Percentiles rank a stretch among this genome's conserved stretches.
These are phyloP conservation scores for honey bee (Apis mellifera) DNA, from an alignment of 1,140 invertebrate species.

Conservation along the genomic window Amel_HAv3.1 CM009938.2:10444501-10445000, in stretches of 20 bases:
- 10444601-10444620: slow-evolving; percentile 62
- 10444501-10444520: no score
- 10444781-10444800: slow-evolving; percentile 81
- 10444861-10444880: no score
- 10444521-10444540: no score
- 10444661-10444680: slow-evolving; percentile 56
- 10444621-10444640: slow-evolving; percentile 60
- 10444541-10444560: background rate
- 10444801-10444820: slow-evolving; percentile 69
- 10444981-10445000: no score
- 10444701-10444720: slow-evolving; percentile 82
- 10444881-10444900: no score
- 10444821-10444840: slow-evolving; percentile 70
- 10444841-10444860: no score
- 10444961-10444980: no score
- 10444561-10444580: slow-evolving; percentile 8
- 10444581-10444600: slow-evolving; percentile 31
- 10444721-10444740: slow-evolving; percentile 85
- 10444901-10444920: no score
- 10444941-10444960: no score
- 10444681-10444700: slow-evolving; percentile 82
- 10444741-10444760: slow-evolving; percentile 77
- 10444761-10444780: slow-evolving; percentile 78
- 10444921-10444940: no score
- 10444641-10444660: slow-evolving; percentile 63